phyloP scores from a whole-genome alignment of 2,113 vertebrate genomes.

The Mesembrinibis cayennensis region DNA sequence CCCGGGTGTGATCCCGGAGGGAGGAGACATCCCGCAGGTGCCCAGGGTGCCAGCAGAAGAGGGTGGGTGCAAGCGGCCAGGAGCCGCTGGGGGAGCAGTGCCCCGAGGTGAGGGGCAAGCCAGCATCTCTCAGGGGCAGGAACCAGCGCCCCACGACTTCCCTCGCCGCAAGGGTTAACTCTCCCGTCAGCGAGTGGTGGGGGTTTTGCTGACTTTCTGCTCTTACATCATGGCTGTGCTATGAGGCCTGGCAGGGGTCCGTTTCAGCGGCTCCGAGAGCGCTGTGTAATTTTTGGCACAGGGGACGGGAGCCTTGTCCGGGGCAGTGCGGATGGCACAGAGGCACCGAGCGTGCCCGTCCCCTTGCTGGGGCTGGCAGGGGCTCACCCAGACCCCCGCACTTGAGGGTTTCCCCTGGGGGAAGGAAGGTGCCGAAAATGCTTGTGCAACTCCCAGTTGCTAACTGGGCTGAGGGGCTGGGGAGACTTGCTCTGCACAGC shows the following conservation, averaged over 20 bases:
- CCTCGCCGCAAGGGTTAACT: conserved; percentile 30
- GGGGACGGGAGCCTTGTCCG: conserved; percentile 55
- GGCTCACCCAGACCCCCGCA: not conserved
- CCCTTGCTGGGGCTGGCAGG: not conserved
- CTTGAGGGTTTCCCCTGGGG: accelerated
- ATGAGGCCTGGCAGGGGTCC: conserved; percentile 75
- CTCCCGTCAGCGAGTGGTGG: not conserved
- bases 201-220: conserved; percentile 51
- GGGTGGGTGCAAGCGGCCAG: not conserved
- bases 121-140: accelerated
- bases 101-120: not conserved
- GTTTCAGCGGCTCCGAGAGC: conserved; percentile 12
- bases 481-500: not conserved
- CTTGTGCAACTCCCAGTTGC: not conserved
- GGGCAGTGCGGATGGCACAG: conserved; percentile 32
- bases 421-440: not conserved
- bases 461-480: not conserved
- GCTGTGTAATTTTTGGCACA: conserved; percentile 60
- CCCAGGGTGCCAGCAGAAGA: not conserved
- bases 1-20: not conserved
- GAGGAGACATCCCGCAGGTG: accelerated
- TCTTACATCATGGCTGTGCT: conserved; percentile 77
- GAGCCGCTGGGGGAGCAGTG: not conserved
- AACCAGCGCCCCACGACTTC: accelerated
- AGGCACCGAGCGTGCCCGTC: not conserved